phyloP scores from a whole-genome alignment of 2,888 invertebrate species.

The Odontomyia ornata region DNA sequence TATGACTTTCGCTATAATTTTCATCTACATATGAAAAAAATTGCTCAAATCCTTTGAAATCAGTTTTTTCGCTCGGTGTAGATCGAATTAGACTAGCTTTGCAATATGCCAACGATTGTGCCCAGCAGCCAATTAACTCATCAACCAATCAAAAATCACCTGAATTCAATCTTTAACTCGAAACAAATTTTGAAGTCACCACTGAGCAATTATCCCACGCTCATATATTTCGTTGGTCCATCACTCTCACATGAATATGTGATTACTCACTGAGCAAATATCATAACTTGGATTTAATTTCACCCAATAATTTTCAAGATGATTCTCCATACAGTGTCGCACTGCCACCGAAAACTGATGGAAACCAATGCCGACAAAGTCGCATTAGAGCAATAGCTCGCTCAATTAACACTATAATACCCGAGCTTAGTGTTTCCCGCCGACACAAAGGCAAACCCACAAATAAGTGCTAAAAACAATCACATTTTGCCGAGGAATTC shows the following conservation, averaged over 20 bases:
- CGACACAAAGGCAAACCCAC: neutral
- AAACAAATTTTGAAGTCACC: no score
- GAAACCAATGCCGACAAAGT: slow-evolving; percentile 26
- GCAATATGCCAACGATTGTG: no score
- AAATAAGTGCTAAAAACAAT: slow-evolving; percentile 33
- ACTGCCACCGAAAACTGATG: neutral
- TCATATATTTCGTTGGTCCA: no score
- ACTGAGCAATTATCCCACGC: no score
- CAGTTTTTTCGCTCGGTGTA: no score
- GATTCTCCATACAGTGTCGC: neutral
- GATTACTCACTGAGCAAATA: neutral
- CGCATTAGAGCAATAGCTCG: slow-evolving; percentile 17
- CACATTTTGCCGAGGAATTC: slow-evolving; percentile 16
- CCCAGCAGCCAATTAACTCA: neutral
- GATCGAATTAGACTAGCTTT: no score
- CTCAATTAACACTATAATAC: slow-evolving; percentile 43
- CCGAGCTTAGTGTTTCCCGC: neutral
- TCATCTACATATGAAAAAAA: no score
- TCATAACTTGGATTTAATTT: neutral
- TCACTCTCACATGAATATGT: no score
- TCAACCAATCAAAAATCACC: neutral
- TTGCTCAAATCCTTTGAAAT: no score
- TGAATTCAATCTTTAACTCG: no score
- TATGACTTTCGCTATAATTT: no score
- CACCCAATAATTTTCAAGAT: neutral